A percentile compares a stretch with the other conserved stretches of the same genome.
These are phyloP conservation scores for Laothoe populi DNA, from an alignment of 2,888 invertebrate species.

Conservation along the genomic window DNA sequence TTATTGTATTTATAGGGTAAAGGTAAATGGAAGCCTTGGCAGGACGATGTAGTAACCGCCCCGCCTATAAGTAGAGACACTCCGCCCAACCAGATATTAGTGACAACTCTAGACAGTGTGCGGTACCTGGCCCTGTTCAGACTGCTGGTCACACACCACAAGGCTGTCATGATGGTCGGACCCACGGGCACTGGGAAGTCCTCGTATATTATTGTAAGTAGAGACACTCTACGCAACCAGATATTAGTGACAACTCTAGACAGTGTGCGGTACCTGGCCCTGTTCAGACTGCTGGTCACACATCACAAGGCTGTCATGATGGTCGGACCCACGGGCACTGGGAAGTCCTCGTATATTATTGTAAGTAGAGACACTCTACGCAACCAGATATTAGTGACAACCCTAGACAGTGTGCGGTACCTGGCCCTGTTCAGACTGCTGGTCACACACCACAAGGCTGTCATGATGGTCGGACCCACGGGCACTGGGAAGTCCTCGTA, in stretches of 20 bases:
- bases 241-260: conserved; percentile 97
- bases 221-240: conserved; percentile 96
- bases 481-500: conserved; percentile 90
- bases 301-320: conserved; percentile 94
- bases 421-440: no score
- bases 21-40: conserved; percentile 97
- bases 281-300: conserved; percentile 91
- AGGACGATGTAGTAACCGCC: conserved; percentile 90
- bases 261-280: conserved; percentile 92
- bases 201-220: conserved; percentile 90
- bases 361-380: conserved; percentile 61
- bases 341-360: conserved; percentile 95
- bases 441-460: no score
- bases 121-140: conserved; percentile 92
- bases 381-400: not conserved
- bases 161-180: conserved; percentile 94
- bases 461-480: no score
- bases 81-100: conserved; percentile 97
- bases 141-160: conserved; percentile 91
- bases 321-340: conserved; percentile 97
- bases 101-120: conserved; percentile 96
- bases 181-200: conserved; percentile 98
- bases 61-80: conserved; percentile 94
- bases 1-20: conserved; percentile 84
- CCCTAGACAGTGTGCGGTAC: not conserved